Evolutionary conservation across 2,113 vertebrate species (phyloP), one percentile per base, ranked within the genome.

Genomic region (Nycticebus coucang): DNA sequence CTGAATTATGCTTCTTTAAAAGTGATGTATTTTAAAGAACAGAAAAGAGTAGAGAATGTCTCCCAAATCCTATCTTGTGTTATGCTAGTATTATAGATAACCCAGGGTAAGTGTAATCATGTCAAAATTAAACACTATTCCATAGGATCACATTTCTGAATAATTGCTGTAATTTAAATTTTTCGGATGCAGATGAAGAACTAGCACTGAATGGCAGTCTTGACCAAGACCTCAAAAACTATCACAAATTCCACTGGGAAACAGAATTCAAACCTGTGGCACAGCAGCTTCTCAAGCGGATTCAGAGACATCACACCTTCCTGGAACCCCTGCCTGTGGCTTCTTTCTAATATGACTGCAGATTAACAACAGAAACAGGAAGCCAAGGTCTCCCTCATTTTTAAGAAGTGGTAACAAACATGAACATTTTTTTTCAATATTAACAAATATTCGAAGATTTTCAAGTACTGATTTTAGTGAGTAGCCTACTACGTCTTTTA

Each of bases 201-300:
- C 89, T 98, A 53, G 98, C 93, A 7, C 88, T 99, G 97, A 98
- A 98, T 89, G 98, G 98, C 98, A 98, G 93, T 84, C 97, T 98
- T 24, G 96, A 98, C 75, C 95, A 97, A 86, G 98, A 98, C 11
- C 91, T 98, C 89, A 98, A 96, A 97, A 98, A 98, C 86, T 98
- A 98, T 85, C 99, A 99, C 97, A 98, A 74, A 96, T 97, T 98
- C 2, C 99, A 99, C 71, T 99, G 99, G 99, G 99, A 99, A 98
- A 97, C 96, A 30, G 99, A 99, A 92, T 99, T 99, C 97, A 98
- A 98, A 68, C 99, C 99, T 4, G 99, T 99, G 92, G 99, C 99
- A 77, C 97, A 98, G 96, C 99, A 99, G 77, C 99, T 99, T 92
- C 97, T 98, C 50, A 97, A 97, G n/a, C 98, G 98, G 64, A 98